Evolutionary conservation across 2,797 vertebrate species (phyloP), one percentile per base, ranked within the genome.

Genomic region (Myotis myotis): DNA sequence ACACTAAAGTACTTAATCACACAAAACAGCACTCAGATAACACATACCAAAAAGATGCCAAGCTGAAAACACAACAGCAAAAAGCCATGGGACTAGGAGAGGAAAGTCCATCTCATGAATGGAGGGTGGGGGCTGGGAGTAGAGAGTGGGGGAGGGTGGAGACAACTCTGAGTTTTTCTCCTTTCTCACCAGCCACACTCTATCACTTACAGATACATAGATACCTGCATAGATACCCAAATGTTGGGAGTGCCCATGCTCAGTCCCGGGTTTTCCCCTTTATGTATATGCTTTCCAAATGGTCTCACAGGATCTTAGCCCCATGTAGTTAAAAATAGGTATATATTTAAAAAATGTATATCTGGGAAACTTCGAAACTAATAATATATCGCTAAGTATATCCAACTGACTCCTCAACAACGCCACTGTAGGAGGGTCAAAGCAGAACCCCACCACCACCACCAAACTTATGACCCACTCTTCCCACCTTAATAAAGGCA

Each of bases 111-210:
- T 3, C 47, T 60, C 38, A 2, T 6, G 30, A 17, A 3, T 12
- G 60, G 4, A 62, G 41, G 13, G n/a, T 0, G 0, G 0, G 30
- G 25, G 2, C 8, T 30, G 13, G 20, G 3, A 12, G 1, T 6
- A 1, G 0, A 17, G 62, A 33, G 3, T 53, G 19, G 53, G 53
- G 53, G 53, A 8, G 53, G 12, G 2, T 15, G 6, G 20, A 2
- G n/a, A 13, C 6, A 0, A 28, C 9, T 15, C 23, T 9, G 5
- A 38, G 53, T 7, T 30, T 20, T 55, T 22, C 62, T 8, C 36
- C 74, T 4, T 36, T 13, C 53, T 71, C 57, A 4, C 9, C 0
- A 25, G 47, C 76, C 36, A 17, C 15, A n/a, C 36, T 13, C 17
- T 1, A 10, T 8, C 79, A 38, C 80, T n/a, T 1, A 44, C 44